A percentile compares a stretch with the other conserved stretches of the same genome.
phyloP scores from a whole-genome alignment of 2,113 vertebrate genomes.

The Cyanoliseus patagonus region DNA sequence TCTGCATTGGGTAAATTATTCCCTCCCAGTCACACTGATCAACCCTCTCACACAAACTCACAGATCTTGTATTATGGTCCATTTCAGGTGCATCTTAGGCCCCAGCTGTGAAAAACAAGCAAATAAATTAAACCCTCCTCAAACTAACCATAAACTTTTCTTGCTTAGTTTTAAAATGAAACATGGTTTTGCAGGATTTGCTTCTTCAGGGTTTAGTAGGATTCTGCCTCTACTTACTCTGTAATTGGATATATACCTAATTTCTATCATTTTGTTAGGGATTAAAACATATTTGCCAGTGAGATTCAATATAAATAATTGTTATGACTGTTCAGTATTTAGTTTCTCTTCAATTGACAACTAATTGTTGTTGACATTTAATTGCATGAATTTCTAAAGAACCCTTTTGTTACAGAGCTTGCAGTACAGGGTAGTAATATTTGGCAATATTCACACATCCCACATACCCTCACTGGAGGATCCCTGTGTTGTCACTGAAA shows the following conservation, averaged over 20 bases:
- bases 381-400: neutral
- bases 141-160: neutral
- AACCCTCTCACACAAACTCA: neutral
- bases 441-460: fast-evolving
- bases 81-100: neutral
- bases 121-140: neutral
- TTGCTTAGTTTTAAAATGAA: neutral
- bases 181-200: neutral
- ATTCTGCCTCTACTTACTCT: neutral
- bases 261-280: neutral
- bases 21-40: neutral
- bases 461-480: fast-evolving
- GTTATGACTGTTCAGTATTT: neutral
- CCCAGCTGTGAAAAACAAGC: neutral
- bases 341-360: neutral
- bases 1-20: neutral
- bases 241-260: neutral
- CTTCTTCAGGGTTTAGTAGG: neutral
- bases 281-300: neutral
- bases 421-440: neutral
- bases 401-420: neutral
- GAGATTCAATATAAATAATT: neutral
- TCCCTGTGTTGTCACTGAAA: neutral
- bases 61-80: neutral
- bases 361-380: neutral